These are phyloP conservation scores for Drosophila equinoxialis DNA, from an alignment of 1,140 invertebrate genomes.

Conservation along the genomic window DNA sequence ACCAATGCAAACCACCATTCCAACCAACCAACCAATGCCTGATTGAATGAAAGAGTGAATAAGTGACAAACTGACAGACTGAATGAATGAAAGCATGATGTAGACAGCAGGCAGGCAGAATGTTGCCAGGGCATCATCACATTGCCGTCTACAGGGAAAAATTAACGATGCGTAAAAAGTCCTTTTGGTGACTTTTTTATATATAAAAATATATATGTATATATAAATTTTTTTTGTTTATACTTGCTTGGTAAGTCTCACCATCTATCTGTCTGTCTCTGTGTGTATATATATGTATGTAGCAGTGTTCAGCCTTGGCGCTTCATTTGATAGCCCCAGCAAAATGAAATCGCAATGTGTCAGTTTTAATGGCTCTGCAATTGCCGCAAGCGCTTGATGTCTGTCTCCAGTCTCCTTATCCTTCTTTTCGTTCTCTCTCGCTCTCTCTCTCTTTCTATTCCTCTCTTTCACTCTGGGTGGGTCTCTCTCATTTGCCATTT, in stretches of 20 bases:
- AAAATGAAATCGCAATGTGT: slow-evolving; percentile 75
- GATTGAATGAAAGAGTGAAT: slow-evolving; percentile 57
- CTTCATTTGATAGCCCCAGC: slow-evolving; percentile 27
- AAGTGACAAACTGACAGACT: slow-evolving; percentile 28
- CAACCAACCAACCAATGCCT: slow-evolving; percentile 45
- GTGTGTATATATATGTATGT: slow-evolving; percentile 33
- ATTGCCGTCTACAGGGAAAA: slow-evolving; percentile 64
- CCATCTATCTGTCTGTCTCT: neutral
- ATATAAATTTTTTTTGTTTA: slow-evolving; percentile 8
- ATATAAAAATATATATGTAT: neutral
- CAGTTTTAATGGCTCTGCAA: slow-evolving; percentile 78
- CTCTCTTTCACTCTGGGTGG: slow-evolving; percentile 2
- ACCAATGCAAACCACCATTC: neutral
- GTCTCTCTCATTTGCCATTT: slow-evolving; percentile 9
- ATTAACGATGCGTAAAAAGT: slow-evolving; percentile 82
- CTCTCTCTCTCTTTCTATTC: no score
- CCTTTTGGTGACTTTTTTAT: slow-evolving; percentile 49
- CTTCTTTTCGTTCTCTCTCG: neutral
- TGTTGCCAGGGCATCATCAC: slow-evolving; percentile 17
- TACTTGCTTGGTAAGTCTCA: neutral
- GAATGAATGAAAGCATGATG: slow-evolving; percentile 21
- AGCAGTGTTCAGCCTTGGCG: slow-evolving; percentile 13
- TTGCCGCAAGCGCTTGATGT: slow-evolving; percentile 69
- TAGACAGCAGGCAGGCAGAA: slow-evolving; percentile 22
- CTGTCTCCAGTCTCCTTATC: slow-evolving; percentile 18